Conservation (phyloP, 2,797 vertebrate genomes). For the Centropyge bicolor region DNA sequence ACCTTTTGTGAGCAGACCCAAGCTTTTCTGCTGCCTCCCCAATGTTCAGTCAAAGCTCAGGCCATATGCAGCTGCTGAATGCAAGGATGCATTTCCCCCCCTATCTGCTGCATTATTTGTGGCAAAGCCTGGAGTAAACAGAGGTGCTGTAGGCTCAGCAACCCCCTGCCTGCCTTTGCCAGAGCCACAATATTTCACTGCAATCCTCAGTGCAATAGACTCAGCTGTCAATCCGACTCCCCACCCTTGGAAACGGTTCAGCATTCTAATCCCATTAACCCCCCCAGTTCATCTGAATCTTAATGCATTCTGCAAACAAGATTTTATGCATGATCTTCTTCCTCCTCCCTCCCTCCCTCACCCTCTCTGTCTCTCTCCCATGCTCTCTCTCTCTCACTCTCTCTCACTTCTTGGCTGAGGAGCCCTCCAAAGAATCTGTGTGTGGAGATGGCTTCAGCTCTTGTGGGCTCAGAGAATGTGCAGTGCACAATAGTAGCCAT, state of each 20-base stretch:
- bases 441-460: slow-evolving; percentile 84
- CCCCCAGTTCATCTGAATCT: slow-evolving; percentile 89
- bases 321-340: slow-evolving; percentile 91
- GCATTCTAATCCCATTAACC: slow-evolving; percentile 88
- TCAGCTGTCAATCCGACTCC: slow-evolving; percentile 82
- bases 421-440: slow-evolving; percentile 81
- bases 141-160: slow-evolving; percentile 74
- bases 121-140: slow-evolving; percentile 74
- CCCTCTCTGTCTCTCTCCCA: slow-evolving; percentile 51
- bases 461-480: slow-evolving; percentile 86
- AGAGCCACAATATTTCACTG: slow-evolving; percentile 83
- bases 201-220: slow-evolving; percentile 82
- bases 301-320: slow-evolving; percentile 88
- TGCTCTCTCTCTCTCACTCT: slow-evolving; percentile 44
- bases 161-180: slow-evolving; percentile 73
- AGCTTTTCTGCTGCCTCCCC: slow-evolving; percentile 60
- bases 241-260: slow-evolving; percentile 84
- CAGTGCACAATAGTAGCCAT: slow-evolving; percentile 85
- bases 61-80: slow-evolving; percentile 51
- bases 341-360: slow-evolving; percentile 64
- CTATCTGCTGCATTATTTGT: slow-evolving; percentile 63
- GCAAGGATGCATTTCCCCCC: slow-evolving; percentile 37
- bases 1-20: slow-evolving; percentile 77
- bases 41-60: slow-evolving; percentile 54
- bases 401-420: slow-evolving; percentile 82